phyloP scores from a whole-genome alignment of 1,140 invertebrate species.

The Conus betulinus region DNA sequence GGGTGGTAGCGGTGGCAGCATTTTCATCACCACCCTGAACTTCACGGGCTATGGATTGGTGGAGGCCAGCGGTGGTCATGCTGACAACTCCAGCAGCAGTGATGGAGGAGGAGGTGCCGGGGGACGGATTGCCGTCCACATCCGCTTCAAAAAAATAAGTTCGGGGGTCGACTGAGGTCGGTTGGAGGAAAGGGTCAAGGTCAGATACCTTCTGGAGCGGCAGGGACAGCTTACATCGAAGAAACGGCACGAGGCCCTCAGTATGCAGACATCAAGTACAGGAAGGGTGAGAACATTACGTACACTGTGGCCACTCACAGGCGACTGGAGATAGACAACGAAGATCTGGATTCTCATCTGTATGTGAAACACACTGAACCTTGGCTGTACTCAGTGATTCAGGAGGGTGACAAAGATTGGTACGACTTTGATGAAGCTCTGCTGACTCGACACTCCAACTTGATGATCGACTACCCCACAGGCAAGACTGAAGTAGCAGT shows the following conservation, averaged over 20 bases:
- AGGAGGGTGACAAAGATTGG: conserved; percentile 49
- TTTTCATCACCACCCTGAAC: conserved; percentile 62
- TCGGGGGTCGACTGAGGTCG: conserved; percentile 56
- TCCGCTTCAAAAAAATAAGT: conserved; percentile 62
- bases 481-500: conserved; percentile 49
- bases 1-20: conserved; percentile 65
- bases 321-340: conserved; percentile 61
- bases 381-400: conserved; percentile 63
- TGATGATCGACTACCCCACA: conserved; percentile 61
- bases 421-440: conserved; percentile 66
- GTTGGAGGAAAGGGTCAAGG: conserved; percentile 57
- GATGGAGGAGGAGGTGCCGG: conserved; percentile 67
- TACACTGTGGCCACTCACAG: conserved; percentile 48
- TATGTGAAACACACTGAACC: conserved; percentile 59
- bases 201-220: conserved; percentile 56
- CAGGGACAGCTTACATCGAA: conserved; percentile 64
- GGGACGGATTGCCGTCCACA: conserved; percentile 59
- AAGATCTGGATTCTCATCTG: conserved; percentile 55
- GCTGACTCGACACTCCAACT: conserved; percentile 60
- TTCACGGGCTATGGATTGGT: conserved; percentile 66
- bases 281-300: conserved; percentile 41
- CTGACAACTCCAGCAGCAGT: conserved; percentile 27
- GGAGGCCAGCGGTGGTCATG: conserved; percentile 58
- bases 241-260: conserved; percentile 65
- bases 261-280: conserved; percentile 68